These are phyloP conservation scores for Thinocorus orbignyianus DNA, from an alignment of 2,113 vertebrate genomes.

Conservation along the genomic window DNA sequence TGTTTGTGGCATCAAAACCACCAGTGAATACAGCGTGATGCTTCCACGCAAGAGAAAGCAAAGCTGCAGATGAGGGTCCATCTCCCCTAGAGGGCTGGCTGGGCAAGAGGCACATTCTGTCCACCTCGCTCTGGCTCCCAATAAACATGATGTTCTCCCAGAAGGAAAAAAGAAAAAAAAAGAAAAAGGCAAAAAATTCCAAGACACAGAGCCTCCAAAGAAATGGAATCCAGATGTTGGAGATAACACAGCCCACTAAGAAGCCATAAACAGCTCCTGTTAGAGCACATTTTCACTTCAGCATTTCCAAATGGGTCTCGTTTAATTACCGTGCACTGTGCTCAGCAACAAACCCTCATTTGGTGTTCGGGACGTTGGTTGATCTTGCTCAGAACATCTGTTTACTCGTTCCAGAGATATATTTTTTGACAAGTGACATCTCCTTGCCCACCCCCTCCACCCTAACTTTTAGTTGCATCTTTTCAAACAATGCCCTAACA, in stretches of 20 bases:
- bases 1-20: not conserved
- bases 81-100: constrained; percentile 37
- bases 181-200: constrained; percentile 65
- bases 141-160: constrained; percentile 61
- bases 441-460: not conserved
- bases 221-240: constrained; percentile 81
- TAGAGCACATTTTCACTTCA: constrained; percentile 60
- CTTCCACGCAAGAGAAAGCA: not conserved
- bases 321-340: constrained; percentile 22
- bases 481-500: not conserved
- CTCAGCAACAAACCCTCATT: not conserved
- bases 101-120: constrained; percentile 60
- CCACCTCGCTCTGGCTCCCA: constrained; percentile 44
- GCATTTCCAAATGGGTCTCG: constrained; percentile 32
- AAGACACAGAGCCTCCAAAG: constrained; percentile 69
- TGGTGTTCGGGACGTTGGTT: not conserved
- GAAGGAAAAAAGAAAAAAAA: not conserved
- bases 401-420: not conserved
- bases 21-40: not conserved
- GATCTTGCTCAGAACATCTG: not conserved
- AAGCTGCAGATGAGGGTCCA: not conserved
- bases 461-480: not conserved
- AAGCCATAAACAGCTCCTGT: constrained; percentile 72
- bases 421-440: not conserved
- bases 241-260: constrained; percentile 65